phyloP scores from a whole-genome alignment of 2,888 invertebrate genomes.

The Dendrolimus houi region DNA sequence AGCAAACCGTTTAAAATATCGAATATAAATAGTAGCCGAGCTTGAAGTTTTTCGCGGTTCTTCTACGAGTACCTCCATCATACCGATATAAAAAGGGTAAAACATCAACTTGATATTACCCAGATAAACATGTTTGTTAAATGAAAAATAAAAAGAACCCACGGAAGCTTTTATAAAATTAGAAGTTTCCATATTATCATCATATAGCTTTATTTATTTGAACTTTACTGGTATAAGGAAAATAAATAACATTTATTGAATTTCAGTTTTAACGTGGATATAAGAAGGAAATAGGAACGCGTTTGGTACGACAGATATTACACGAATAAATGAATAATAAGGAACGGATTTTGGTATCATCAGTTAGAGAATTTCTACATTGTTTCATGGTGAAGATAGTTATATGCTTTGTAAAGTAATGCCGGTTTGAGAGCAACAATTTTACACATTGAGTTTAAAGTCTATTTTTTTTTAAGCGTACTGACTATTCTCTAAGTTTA shows the following conservation, averaged over 20 bases:
- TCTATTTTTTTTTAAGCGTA: too few relatives aligned
- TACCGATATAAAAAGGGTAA: background rate
- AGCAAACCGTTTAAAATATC: too few relatives aligned
- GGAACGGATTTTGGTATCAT: background rate
- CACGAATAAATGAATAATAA: conserved; percentile 10
- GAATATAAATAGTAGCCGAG: too few relatives aligned
- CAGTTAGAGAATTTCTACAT: background rate
- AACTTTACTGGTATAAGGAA: background rate
- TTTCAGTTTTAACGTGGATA: conserved; percentile 3
- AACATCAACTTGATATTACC: background rate
- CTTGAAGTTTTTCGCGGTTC: too few relatives aligned
- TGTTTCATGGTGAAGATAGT: background rate
- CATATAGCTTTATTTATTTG: background rate
- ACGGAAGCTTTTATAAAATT: background rate
- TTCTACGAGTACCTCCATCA: too few relatives aligned
- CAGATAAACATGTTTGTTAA: background rate
- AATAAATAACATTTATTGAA: conserved; percentile 3
- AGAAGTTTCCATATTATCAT: background rate
- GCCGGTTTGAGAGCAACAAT: too few relatives aligned
- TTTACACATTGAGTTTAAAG: too few relatives aligned
- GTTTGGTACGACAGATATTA: conserved; percentile 7
- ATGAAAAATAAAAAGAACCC: background rate
- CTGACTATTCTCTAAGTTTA: too few relatives aligned
- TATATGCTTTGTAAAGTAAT: too few relatives aligned
- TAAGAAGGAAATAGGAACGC: conserved; percentile 4